Evolutionary conservation across 92 coral and sea anemone genomes (phyloP).

Genomic region (Meandrina meandrites): DNA sequence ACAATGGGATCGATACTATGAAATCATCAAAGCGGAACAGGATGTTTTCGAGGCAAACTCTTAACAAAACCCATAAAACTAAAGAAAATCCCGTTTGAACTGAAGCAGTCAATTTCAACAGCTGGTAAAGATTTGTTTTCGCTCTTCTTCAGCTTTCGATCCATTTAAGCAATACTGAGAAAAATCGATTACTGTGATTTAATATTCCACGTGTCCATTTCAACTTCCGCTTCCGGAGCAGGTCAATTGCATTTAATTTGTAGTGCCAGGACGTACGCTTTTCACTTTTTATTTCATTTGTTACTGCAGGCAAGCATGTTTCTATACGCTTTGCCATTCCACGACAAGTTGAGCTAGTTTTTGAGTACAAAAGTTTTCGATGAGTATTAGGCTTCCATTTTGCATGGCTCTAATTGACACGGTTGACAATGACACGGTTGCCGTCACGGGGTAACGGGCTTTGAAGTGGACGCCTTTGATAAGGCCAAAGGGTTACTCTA

Average conservation of each 20-base stretch:
- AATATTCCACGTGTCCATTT: constrained; percentile 20
- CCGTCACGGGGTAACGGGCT: too few relatives aligned
- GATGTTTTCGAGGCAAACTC: neutral
- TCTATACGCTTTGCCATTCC: neutral
- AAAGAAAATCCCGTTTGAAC: neutral
- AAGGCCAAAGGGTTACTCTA: too few relatives aligned
- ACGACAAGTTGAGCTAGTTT: neutral
- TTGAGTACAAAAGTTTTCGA: neutral
- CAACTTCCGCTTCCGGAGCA: constrained; percentile 10
- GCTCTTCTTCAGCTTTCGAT: constrained; percentile 24
- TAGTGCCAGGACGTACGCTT: neutral
- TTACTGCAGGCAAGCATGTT: neutral
- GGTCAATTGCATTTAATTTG: neutral
- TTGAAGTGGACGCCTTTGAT: too few relatives aligned
- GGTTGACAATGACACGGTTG: neutral
- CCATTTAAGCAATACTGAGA: neutral
- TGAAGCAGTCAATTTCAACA: neutral
- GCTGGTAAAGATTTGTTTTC: neutral
- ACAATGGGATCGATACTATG: neutral
- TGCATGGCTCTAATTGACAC: neutral
- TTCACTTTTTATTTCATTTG: neutral
- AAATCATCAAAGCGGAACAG: neutral
- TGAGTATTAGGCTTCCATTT: neutral
- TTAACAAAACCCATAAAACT: neutral
- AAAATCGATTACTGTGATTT: neutral